Conservation (phyloP, 1,140 invertebrate species). For the Diorhabda elongata region DNA sequence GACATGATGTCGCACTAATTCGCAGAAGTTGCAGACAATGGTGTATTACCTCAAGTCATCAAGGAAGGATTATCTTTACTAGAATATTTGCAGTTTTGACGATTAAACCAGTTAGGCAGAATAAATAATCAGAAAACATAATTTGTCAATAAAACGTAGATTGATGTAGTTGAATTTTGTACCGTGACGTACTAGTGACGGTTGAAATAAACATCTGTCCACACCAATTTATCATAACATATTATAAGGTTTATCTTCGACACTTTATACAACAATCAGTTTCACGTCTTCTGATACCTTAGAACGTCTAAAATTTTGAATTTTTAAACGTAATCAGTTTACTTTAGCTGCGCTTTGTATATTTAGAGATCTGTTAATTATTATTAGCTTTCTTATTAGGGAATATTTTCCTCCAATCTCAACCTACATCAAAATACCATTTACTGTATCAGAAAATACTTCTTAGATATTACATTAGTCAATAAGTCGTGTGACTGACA, state of each 20-base stretch:
- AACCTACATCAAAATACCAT: too few relatives aligned
- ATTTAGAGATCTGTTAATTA: too few relatives aligned
- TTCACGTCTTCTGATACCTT: background rate
- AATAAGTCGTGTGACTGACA: too few relatives aligned
- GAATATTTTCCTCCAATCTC: too few relatives aligned
- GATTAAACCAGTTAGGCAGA: background rate
- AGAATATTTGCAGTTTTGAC: background rate
- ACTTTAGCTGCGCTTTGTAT: too few relatives aligned
- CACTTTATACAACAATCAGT: background rate
- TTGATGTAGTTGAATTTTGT: background rate
- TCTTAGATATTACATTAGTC: too few relatives aligned
- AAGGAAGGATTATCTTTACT: background rate
- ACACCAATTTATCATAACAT: background rate
- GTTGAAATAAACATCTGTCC: background rate
- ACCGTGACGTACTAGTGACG: background rate
- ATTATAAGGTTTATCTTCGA: background rate
- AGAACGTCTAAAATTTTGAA: too few relatives aligned
- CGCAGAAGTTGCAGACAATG: background rate
- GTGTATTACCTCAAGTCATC: background rate
- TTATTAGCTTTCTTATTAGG: too few relatives aligned
- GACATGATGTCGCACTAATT: background rate
- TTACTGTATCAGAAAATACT: too few relatives aligned
- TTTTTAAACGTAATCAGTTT: too few relatives aligned
- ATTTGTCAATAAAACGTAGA: background rate
- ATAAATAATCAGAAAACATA: background rate